Conservation (phyloP, 2,888 invertebrate species). For the Tetragonisca angustula region DNA sequence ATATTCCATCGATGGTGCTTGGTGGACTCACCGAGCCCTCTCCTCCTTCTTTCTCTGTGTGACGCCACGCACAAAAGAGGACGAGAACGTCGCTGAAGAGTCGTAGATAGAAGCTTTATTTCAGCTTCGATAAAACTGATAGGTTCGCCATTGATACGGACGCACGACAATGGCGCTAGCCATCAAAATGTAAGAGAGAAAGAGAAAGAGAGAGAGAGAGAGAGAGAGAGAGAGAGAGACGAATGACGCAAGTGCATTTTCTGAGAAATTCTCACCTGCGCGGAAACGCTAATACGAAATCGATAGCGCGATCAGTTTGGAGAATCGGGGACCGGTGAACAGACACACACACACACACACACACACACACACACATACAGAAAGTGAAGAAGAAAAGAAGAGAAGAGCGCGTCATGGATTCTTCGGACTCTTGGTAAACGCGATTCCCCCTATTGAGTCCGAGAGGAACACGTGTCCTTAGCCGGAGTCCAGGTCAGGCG, state of each 20-base stretch:
- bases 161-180: background rate
- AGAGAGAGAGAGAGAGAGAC: background rate
- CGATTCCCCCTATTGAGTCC: slow-evolving; percentile 51
- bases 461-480: slow-evolving; percentile 60
- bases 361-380: no score
- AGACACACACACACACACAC: no score
- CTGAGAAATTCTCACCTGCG: slow-evolving; percentile 33
- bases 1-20: slow-evolving; percentile 35
- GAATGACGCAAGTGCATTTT: slow-evolving; percentile 7
- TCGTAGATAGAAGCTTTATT: slow-evolving; percentile 25
- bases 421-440: slow-evolving; percentile 2
- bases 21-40: background rate
- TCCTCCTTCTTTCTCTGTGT: slow-evolving; percentile 2
- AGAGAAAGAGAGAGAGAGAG: background rate
- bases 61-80: slow-evolving; percentile 4
- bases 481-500: slow-evolving; percentile 43
- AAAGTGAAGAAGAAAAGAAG: slow-evolving; percentile 5
- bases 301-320: slow-evolving; percentile 52
- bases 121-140: slow-evolving; percentile 30
- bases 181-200: background rate
- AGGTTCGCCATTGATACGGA: slow-evolving; percentile 10
- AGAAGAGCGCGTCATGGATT: slow-evolving; percentile 4
- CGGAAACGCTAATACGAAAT: slow-evolving; percentile 64
- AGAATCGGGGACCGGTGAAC: background rate
- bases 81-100: slow-evolving; percentile 26